These are phyloP conservation scores for Cheilosia grossa DNA, from an alignment of 2,888 invertebrate species.

Conservation along the genomic window DNA sequence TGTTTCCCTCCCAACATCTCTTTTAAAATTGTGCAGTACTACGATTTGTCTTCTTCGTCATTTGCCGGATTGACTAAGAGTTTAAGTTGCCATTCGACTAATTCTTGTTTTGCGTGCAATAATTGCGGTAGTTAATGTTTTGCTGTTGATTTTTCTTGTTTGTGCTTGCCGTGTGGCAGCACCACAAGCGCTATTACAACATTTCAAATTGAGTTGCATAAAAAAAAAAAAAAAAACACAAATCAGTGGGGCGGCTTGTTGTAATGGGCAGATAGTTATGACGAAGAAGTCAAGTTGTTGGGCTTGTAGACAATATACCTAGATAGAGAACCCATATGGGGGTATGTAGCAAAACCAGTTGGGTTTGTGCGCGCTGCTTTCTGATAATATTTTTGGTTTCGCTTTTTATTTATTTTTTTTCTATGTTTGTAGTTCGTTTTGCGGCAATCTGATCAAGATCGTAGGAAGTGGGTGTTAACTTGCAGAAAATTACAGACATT, in stretches of 20 bases:
- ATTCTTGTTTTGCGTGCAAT: constrained; percentile 69
- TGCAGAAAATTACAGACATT: constrained; percentile 69
- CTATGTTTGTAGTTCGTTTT: constrained; percentile 44
- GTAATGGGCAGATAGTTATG: constrained; percentile 29
- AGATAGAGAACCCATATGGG: constrained; percentile 2
- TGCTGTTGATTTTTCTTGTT: constrained; percentile 35
- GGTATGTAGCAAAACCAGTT: constrained; percentile 46
- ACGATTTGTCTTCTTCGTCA: constrained; percentile 10
- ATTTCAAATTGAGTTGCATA: constrained; percentile 67
- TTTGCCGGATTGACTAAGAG: constrained; percentile 30
- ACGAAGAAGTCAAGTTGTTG: constrained; percentile 37
- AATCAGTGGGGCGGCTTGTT: constrained; percentile 45
- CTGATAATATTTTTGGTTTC: constrained; percentile 39
- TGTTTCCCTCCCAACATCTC: not conserved
- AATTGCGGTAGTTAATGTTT: constrained; percentile 59
- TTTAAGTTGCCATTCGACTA: constrained; percentile 51
- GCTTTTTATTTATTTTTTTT: constrained; percentile 2
- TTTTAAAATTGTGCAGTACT: not conserved
- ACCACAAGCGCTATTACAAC: constrained; percentile 47
- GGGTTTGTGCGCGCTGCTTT: constrained; percentile 20
- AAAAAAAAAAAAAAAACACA: constrained; percentile 16
- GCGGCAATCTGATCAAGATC: constrained; percentile 68
- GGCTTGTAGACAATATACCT: not conserved
- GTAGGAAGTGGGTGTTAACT: constrained; percentile 75
- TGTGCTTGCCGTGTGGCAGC: constrained; percentile 2